These are phyloP conservation scores for Sebastes cheni DNA, from an alignment of 2,797 vertebrate species.

Conservation along the genomic window DNA sequence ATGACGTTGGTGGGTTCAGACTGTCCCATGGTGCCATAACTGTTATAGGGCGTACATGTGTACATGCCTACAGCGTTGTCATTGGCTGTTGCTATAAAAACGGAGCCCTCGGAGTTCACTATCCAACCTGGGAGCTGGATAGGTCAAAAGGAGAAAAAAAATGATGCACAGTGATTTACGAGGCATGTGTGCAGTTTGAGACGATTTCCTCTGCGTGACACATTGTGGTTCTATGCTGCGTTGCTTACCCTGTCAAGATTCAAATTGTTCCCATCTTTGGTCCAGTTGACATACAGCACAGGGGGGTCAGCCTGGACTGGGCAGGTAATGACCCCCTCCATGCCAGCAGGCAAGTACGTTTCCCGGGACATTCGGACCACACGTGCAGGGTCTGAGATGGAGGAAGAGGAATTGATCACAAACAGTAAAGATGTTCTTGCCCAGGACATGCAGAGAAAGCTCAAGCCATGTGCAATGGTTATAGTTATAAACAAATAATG, in stretches of 20 bases:
- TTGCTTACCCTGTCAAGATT: conserved; percentile 87
- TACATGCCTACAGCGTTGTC: conserved; percentile 93
- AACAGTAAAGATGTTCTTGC: background rate
- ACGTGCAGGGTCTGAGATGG: conserved; percentile 87
- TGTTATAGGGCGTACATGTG: conserved; percentile 94
- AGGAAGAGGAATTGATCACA: background rate
- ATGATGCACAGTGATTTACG: background rate
- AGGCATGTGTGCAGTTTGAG: background rate
- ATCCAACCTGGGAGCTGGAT: conserved; percentile 94
- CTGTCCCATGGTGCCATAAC: conserved; percentile 90
- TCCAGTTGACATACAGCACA: conserved; percentile 92
- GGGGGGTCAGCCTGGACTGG: conserved; percentile 91
- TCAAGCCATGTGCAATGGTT: background rate
- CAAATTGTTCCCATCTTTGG: conserved; percentile 88
- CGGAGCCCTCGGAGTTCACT: conserved; percentile 86
- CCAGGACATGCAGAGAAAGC: background rate
- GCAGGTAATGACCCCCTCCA: conserved; percentile 90
- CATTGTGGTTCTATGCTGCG: background rate
- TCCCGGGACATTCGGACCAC: conserved; percentile 89
- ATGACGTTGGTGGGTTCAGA: conserved; percentile 90
- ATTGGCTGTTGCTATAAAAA: conserved; percentile 88
- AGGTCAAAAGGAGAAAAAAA: background rate
- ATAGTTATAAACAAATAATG: background rate
- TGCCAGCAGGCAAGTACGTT: conserved; percentile 90
- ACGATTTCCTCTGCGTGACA: background rate